These are phyloP conservation scores for Drosophila pseudotalamancana DNA, from an alignment of 2,888 invertebrate genomes.

Conservation along the genomic window DNA sequence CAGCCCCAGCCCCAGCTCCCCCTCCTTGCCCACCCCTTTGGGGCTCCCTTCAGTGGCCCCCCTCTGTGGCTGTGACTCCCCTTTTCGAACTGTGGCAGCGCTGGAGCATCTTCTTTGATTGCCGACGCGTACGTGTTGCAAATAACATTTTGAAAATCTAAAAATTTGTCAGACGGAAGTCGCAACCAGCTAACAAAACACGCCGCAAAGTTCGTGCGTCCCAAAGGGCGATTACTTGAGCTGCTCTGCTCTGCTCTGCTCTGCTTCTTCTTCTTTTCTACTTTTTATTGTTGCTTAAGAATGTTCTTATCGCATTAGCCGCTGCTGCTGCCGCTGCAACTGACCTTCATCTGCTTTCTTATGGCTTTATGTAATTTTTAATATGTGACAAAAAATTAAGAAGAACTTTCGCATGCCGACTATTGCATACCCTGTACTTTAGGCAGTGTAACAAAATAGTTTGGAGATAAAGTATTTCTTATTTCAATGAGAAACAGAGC, in stretches of 20 bases:
- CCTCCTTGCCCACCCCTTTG: background rate
- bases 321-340: background rate
- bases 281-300: background rate
- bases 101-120: conserved; percentile 2
- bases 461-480: too few relatives aligned
- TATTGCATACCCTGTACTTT: too few relatives aligned
- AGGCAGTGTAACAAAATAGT: too few relatives aligned
- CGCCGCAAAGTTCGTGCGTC: conserved; percentile 26
- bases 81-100: background rate
- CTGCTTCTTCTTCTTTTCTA: conserved; percentile 6
- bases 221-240: conserved; percentile 6
- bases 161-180: conserved; percentile 58
- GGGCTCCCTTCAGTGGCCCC: too few relatives aligned
- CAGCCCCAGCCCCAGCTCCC: background rate
- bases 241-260: background rate
- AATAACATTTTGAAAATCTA: conserved; percentile 54
- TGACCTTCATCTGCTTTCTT: conserved; percentile 21
- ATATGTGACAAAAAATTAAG: conserved; percentile 3
- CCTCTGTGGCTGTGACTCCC: background rate
- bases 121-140: conserved; percentile 59
- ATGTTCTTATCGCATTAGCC: conserved; percentile 18
- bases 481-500: too few relatives aligned
- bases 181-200: conserved; percentile 6
- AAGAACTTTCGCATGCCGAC: background rate
- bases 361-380: conserved; percentile 24